These are phyloP conservation scores for Latrodectus hesperus DNA, from an alignment of 2,888 invertebrate genomes.

Conservation along the genomic window DNA sequence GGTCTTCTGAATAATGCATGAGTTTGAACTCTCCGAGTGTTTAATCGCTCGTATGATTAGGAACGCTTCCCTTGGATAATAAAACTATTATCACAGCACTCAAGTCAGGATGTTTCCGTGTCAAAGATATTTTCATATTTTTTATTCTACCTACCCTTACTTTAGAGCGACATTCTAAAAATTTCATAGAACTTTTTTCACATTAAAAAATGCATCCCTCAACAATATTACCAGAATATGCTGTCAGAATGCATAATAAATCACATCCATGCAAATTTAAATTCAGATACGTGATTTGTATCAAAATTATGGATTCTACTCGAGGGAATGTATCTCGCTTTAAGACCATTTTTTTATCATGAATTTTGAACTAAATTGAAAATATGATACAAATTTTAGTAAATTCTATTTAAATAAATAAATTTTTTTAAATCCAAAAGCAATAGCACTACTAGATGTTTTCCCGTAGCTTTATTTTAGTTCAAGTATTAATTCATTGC, in stretches of 20 bases:
- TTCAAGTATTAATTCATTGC: too few species aligned
- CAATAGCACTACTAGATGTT: too few species aligned
- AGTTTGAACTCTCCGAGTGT: slow-evolving; percentile 46
- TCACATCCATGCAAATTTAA: not conserved
- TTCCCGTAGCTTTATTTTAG: too few species aligned
- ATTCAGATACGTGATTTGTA: slow-evolving; percentile 18
- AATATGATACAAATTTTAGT: too few species aligned
- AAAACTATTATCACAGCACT: slow-evolving; percentile 67
- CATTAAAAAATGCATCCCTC: too few species aligned
- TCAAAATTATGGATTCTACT: not conserved
- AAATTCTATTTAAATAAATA: too few species aligned
- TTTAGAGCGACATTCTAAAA: slow-evolving; percentile 37
- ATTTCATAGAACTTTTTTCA: slow-evolving; percentile 48
- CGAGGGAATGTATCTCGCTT: too few species aligned
- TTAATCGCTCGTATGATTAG: slow-evolving; percentile 68
- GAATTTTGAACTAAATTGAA: too few species aligned
- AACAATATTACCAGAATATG: too few species aligned
- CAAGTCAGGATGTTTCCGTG: slow-evolving; percentile 60
- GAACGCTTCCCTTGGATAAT: slow-evolving; percentile 57
- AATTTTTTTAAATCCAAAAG: too few species aligned
- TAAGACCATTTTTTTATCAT: too few species aligned
- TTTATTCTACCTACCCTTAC: slow-evolving; percentile 16
- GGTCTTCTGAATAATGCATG: slow-evolving; percentile 62
- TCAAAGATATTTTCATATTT: slow-evolving; percentile 23
- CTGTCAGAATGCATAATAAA: too few species aligned